Evolutionary conservation across 1,140 invertebrate species (phyloP).

Genomic region (Drosophila kohkoa): DNA sequence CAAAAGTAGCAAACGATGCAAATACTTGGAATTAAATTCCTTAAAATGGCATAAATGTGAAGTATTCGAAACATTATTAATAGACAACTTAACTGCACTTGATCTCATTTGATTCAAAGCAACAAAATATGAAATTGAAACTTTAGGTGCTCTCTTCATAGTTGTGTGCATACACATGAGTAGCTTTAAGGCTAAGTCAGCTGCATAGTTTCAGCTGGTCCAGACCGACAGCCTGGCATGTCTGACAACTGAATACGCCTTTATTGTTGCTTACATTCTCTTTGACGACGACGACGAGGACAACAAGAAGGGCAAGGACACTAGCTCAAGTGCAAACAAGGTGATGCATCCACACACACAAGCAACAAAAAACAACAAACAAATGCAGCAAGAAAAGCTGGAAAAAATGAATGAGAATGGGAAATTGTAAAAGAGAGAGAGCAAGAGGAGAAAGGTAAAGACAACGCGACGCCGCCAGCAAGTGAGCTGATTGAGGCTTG

Average conservation of each 20-base stretch:
- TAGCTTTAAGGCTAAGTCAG: slow-evolving; percentile 5
- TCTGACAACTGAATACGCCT: slow-evolving; percentile 56
- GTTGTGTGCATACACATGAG: background rate
- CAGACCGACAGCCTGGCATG: slow-evolving; percentile 50
- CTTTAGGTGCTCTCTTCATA: background rate
- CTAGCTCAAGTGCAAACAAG: slow-evolving; percentile 69
- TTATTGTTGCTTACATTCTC: slow-evolving; percentile 13
- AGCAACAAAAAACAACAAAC: slow-evolving; percentile 18
- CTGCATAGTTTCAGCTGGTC: slow-evolving; percentile 33
- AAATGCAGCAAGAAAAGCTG: background rate
- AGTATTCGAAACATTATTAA: background rate
- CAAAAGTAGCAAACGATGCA: background rate
- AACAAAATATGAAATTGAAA: background rate
- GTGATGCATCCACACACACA: slow-evolving; percentile 38
- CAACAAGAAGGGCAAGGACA: slow-evolving; percentile 76
- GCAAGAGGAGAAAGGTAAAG: slow-evolving; percentile 11
- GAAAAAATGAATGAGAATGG: slow-evolving; percentile 20
- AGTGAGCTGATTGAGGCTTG: slow-evolving; percentile 40
- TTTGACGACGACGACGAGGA: slow-evolving; percentile 12
- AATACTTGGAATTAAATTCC: background rate
- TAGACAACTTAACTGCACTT: background rate
- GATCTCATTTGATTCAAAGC: background rate
- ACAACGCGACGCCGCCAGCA: slow-evolving; percentile 41
- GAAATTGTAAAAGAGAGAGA: background rate
- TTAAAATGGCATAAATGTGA: background rate